Evolutionary conservation across 2,888 invertebrate species (phyloP).

Genomic region (Tetrapedia diversipes): DNA sequence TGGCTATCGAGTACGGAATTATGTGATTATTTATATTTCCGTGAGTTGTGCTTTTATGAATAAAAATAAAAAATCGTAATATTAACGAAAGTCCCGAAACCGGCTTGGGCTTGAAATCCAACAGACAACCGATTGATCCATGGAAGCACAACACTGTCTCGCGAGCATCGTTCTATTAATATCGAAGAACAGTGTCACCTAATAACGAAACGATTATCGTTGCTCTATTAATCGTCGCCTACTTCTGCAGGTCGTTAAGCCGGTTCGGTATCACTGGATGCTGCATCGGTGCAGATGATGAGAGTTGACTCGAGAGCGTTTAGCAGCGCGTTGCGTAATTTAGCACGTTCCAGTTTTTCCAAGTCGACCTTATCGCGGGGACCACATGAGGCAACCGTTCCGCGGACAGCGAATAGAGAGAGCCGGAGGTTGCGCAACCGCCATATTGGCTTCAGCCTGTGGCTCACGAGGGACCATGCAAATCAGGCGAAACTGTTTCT

Average conservation of each 20-base stretch:
- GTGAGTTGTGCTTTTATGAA: too few species aligned
- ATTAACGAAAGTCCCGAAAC: too few species aligned
- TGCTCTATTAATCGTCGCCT: constrained; percentile 15
- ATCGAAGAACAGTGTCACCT: neutral
- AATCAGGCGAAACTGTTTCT: constrained; percentile 19
- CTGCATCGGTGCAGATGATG: constrained; percentile 6
- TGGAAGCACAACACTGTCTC: neutral
- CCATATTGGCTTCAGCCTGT: constrained; percentile 19
- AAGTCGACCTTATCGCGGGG: constrained; percentile 33
- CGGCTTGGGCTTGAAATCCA: too few species aligned
- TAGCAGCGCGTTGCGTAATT: constrained; percentile 1
- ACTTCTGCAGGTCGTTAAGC: too few species aligned
- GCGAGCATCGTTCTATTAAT: too few species aligned
- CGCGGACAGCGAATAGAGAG: constrained; percentile 29
- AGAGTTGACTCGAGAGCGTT: neutral
- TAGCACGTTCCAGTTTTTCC: constrained; percentile 35
- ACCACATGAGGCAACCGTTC: constrained; percentile 33
- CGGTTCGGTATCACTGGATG: neutral
- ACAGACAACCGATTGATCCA: too few species aligned
- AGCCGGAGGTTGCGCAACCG: constrained; percentile 43
- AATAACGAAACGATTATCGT: constrained; percentile 5
- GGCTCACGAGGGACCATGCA: constrained; percentile 16
- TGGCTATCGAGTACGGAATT: too few species aligned
- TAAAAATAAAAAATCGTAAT: too few species aligned
- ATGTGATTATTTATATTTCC: too few species aligned